A percentile compares a stretch with the other conserved stretches of the same genome.
These are phyloP conservation scores for Leucophenga varia DNA, from an alignment of 1,140 invertebrate species.

Conservation along the genomic window DNA sequence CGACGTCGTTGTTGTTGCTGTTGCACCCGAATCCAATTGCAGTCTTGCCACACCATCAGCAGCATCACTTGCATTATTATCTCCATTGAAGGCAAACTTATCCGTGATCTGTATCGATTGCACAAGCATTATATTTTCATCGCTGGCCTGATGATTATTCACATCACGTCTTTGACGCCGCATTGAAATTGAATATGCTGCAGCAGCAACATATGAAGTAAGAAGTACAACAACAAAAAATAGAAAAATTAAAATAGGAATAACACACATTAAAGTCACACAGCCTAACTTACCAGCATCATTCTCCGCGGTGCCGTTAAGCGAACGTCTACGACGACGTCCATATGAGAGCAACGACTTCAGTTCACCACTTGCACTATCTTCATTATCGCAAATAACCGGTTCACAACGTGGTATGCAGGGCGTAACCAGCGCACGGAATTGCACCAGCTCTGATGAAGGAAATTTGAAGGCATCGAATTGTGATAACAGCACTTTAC, in stretches of 20 bases:
- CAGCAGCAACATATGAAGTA: no score
- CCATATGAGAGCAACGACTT: conserved; percentile 79
- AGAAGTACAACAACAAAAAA: conserved; percentile 43
- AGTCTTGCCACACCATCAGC: conserved; percentile 42
- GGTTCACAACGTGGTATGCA: conserved; percentile 91
- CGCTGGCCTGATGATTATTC: conserved; percentile 57
- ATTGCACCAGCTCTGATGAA: conserved; percentile 90
- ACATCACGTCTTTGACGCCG: conserved; percentile 53
- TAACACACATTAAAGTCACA: conserved; percentile 1
- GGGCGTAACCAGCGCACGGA: conserved; percentile 88
- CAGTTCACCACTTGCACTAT: conserved; percentile 74
- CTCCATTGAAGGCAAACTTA: conserved; percentile 82
- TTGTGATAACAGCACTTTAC: conserved; percentile 77
- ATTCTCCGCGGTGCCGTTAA: conserved; percentile 46
- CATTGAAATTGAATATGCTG: conserved; percentile 40
- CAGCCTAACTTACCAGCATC: conserved; percentile 46
- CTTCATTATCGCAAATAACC: conserved; percentile 81
- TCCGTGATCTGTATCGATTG: conserved; percentile 91
- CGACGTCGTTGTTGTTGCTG: no score
- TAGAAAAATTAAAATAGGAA: conserved; percentile 21
- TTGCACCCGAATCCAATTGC: conserved; percentile 46
- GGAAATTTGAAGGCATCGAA: conserved; percentile 97
- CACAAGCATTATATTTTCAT: conserved; percentile 84
- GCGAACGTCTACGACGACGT: conserved; percentile 57
- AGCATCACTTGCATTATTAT: conserved; percentile 38